Percentiles rank a stretch among this genome's conserved stretches.
Conservation (phyloP, 2,888 invertebrate genomes). For the Synergus gifuensis region DNA sequence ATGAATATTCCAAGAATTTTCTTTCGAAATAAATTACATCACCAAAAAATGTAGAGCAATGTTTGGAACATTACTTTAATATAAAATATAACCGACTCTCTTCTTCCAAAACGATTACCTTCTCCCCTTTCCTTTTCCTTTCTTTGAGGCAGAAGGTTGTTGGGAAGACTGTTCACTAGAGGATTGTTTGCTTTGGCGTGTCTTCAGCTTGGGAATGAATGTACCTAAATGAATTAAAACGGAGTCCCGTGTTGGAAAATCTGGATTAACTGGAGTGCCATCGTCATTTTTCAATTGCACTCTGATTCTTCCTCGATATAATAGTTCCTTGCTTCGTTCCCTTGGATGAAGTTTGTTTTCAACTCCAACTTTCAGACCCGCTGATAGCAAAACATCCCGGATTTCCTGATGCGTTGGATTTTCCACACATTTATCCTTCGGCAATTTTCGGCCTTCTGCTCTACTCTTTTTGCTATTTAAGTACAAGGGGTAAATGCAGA, state of each 20-base stretch:
- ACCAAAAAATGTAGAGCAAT: not conserved
- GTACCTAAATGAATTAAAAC: slow-evolving; percentile 88
- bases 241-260: slow-evolving; percentile 87
- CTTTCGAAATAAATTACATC: not conserved
- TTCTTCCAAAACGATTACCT: slow-evolving; percentile 66
- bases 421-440: slow-evolving; percentile 93
- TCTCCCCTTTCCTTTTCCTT: slow-evolving; percentile 78
- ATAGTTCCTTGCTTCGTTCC: slow-evolving; percentile 93
- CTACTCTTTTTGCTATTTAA: slow-evolving; percentile 95
- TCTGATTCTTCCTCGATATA: slow-evolving; percentile 92
- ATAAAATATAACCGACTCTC: not conserved
- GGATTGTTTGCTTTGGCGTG: slow-evolving; percentile 82
- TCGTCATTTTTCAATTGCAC: slow-evolving; percentile 96
- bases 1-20: not conserved
- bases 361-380: slow-evolving; percentile 91
- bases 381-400: slow-evolving; percentile 91
- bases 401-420: slow-evolving; percentile 98
- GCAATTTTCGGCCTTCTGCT: slow-evolving; percentile 91
- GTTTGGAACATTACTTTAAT: not conserved
- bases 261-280: slow-evolving; percentile 85
- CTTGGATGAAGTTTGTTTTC: slow-evolving; percentile 96
- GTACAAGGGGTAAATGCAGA: slow-evolving; percentile 98
- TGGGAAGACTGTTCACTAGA: slow-evolving; percentile 73
- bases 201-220: slow-evolving; percentile 94
- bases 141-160: slow-evolving; percentile 69